These are phyloP conservation scores for Anastatus disparis DNA, from an alignment of 1,140 invertebrate species.

Conservation along the genomic window DNA sequence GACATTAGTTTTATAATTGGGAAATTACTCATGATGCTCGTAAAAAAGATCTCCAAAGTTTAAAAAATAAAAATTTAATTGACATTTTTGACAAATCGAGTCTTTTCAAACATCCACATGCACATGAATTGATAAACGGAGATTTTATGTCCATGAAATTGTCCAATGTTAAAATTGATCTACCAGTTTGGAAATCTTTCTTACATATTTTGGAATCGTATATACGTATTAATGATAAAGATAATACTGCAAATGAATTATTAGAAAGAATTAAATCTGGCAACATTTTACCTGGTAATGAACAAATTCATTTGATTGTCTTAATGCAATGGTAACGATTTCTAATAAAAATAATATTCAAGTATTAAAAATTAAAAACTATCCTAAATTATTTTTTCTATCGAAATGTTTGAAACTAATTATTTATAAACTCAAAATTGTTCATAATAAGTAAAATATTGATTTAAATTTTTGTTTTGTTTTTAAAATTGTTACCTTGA, in stretches of 20 bases:
- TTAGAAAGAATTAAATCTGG: not conserved
- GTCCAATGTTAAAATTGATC: not conserved
- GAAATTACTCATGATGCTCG: not conserved
- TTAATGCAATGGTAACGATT: not conserved
- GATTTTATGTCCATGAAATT: conserved; percentile 6
- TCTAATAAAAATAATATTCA: too few species aligned
- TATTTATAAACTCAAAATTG: too few species aligned
- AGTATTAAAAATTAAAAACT: too few species aligned
- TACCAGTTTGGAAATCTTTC: not conserved
- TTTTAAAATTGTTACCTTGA: too few species aligned
- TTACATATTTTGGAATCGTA: not conserved
- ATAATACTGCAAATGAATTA: not conserved
- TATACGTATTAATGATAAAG: not conserved
- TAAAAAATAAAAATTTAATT: not conserved
- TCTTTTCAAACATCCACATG: conserved; percentile 20
- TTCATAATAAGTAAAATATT: too few species aligned
- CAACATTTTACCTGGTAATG: not conserved
- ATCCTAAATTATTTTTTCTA: too few species aligned
- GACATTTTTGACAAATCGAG: conserved; percentile 7
- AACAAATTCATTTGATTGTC: not conserved
- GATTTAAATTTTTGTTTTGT: too few species aligned
- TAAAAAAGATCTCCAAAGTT: not conserved
- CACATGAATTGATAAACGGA: conserved; percentile 8
- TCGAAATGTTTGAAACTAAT: too few species aligned
- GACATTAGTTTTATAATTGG: conserved; percentile 17